Percentiles rank a stretch among this genome's conserved stretches.
phyloP scores from a whole-genome alignment of 2,888 invertebrate species.

The Augiades crinisus region DNA sequence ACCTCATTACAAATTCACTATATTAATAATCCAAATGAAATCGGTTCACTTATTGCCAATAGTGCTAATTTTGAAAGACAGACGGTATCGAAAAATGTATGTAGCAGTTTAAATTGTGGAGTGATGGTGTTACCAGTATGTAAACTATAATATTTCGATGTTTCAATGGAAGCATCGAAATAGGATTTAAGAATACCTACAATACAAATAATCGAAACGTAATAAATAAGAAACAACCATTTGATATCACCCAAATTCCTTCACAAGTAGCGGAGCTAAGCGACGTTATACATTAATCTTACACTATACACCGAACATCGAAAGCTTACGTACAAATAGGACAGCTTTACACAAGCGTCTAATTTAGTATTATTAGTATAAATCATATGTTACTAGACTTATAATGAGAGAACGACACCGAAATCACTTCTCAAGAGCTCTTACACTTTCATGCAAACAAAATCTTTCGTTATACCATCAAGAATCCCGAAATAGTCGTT shows the following conservation, averaged over 20 bases:
- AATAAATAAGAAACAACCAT: constrained; percentile 48
- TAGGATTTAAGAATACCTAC: constrained; percentile 14
- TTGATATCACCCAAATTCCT: constrained; percentile 81
- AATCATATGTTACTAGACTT: constrained; percentile 48
- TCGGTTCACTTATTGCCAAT: constrained; percentile 30
- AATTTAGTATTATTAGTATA: constrained; percentile 38
- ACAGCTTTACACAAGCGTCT: constrained; percentile 50
- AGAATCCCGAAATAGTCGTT: constrained; percentile 33
- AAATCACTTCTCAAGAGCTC: constrained; percentile 64
- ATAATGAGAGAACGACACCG: constrained; percentile 71
- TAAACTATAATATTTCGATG: constrained; percentile 10
- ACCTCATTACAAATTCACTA: constrained; percentile 77
- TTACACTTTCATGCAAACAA: constrained; percentile 50
- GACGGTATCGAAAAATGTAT: constrained; percentile 14
- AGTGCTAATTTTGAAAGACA: constrained; percentile 20
- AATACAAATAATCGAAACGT: constrained; percentile 19
- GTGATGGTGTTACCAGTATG: constrained; percentile 13
- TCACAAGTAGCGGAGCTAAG: constrained; percentile 58
- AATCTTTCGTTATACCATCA: constrained; percentile 22
- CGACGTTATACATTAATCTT: constrained; percentile 47
- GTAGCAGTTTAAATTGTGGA: constrained; percentile 18
- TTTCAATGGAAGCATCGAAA: constrained; percentile 21
- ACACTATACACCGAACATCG: constrained; percentile 68
- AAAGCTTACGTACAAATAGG: constrained; percentile 70
- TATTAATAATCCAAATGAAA: constrained; percentile 36